Conservation (phyloP, 2,888 invertebrate species). For the Stenchaetothrips biformis region DNA sequence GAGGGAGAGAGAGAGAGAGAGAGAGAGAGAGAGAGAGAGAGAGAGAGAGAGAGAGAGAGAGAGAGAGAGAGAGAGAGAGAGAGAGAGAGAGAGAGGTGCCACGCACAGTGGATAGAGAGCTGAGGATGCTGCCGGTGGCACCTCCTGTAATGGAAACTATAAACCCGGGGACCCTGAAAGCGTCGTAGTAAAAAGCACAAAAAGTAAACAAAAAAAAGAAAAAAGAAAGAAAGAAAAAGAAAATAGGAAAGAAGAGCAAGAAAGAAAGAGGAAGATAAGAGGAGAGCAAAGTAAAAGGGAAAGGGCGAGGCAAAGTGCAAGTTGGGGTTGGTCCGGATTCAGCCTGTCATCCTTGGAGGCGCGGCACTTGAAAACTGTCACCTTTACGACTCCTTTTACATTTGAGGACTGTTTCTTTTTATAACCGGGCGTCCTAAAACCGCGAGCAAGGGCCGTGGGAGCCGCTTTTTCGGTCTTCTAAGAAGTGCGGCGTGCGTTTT, state of each 20-base stretch:
- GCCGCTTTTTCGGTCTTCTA: not conserved
- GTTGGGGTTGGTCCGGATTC: not conserved
- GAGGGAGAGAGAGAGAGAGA: not conserved
- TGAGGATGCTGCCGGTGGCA: not conserved
- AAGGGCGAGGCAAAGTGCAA: not conserved
- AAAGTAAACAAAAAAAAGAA: not conserved
- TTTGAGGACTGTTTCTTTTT: constrained; percentile 12
- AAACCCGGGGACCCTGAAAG: constrained; percentile 11
- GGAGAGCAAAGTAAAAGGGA: not conserved
- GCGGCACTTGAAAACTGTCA: constrained; percentile 11
- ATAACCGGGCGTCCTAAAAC: constrained; percentile 10
- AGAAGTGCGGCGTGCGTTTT: too few species aligned
- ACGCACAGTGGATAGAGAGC: constrained; percentile 38
- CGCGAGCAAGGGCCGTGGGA: not conserved
- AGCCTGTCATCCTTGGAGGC: constrained; percentile 23
- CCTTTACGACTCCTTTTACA: constrained; percentile 16
- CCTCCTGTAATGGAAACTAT: constrained; percentile 18
- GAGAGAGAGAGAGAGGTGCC: constrained; percentile 31
- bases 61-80: too few species aligned
- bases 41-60: too few species aligned
- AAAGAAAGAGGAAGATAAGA: not conserved
- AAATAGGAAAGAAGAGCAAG: not conserved
- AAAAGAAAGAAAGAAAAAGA: constrained; percentile 13
- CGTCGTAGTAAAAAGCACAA: constrained; percentile 25
- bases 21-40: constrained; percentile 18